Evolutionary conservation across 2,113 vertebrate genomes (phyloP).

Genomic region (Panthera tigris): DNA sequence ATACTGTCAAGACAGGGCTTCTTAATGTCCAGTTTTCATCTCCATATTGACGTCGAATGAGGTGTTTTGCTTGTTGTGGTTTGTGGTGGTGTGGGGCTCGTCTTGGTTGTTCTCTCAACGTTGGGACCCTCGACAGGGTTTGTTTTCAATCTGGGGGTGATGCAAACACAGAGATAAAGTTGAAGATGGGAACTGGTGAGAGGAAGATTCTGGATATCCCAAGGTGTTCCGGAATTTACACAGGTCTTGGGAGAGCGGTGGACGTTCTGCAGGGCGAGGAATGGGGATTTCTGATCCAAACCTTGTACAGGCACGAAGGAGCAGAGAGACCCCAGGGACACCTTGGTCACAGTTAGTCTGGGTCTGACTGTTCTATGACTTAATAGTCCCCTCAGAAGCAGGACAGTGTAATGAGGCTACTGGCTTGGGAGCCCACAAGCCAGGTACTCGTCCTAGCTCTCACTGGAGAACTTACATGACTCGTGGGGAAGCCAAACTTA

Average conservation of each 20-base stretch:
- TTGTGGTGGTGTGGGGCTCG: not conserved
- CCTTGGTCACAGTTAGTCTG: rapidly evolving
- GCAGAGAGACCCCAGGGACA: not conserved
- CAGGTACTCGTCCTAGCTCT: not conserved
- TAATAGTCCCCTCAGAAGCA: not conserved
- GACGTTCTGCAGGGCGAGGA: not conserved
- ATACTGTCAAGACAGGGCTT: not conserved
- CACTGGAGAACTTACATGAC: not conserved
- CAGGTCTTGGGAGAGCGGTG: not conserved
- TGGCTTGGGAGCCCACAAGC: not conserved
- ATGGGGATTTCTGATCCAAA: not conserved
- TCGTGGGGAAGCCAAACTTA: not conserved
- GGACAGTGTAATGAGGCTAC: not conserved
- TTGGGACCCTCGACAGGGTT: not conserved
- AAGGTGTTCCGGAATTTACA: not conserved
- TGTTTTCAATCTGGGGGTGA: not conserved
- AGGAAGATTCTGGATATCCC: not conserved
- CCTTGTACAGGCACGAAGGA: not conserved
- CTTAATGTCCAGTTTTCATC: too few relatives aligned
- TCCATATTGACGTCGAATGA: rapidly evolving
- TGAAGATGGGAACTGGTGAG: not conserved
- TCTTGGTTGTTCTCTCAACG: not conserved
- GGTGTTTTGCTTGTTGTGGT: not conserved
- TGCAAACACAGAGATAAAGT: not conserved
- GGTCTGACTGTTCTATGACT: not conserved